phyloP scores from a whole-genome alignment of 2,113 vertebrate genomes.

The Psilopsiagon aymara region DNA sequence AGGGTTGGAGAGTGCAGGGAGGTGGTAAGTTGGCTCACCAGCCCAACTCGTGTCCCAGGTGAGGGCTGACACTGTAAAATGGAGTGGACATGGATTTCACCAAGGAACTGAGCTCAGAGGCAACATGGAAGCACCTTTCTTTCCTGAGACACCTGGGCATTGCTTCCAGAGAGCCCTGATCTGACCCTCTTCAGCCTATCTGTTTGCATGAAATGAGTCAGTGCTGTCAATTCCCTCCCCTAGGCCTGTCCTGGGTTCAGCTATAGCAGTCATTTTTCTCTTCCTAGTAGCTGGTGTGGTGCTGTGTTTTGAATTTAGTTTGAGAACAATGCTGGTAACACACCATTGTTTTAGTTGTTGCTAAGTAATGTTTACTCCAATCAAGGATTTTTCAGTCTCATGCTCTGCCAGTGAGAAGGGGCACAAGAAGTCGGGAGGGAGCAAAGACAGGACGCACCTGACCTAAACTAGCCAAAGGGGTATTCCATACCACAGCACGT shows the following conservation, averaged over 20 bases:
- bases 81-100: neutral
- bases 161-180: neutral
- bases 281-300: neutral
- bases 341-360: neutral
- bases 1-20: neutral
- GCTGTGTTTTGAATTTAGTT: neutral
- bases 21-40: neutral
- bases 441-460: neutral
- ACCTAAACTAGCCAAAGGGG: neutral
- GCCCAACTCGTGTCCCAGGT: accelerated
- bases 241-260: neutral
- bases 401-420: neutral
- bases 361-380: neutral
- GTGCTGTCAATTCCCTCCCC: neutral
- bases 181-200: neutral
- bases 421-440: neutral
- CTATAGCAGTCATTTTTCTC: neutral
- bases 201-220: neutral
- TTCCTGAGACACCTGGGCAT: neutral
- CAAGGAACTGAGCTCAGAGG: neutral
- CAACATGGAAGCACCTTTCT: neutral
- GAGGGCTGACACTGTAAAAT: neutral
- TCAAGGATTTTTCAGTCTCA: neutral
- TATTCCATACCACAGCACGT: neutral
- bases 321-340: neutral